Evolutionary conservation across 1,140 invertebrate genomes (phyloP), one percentile per base, ranked within the genome.

Genomic region (Megathymus violae): DNA sequence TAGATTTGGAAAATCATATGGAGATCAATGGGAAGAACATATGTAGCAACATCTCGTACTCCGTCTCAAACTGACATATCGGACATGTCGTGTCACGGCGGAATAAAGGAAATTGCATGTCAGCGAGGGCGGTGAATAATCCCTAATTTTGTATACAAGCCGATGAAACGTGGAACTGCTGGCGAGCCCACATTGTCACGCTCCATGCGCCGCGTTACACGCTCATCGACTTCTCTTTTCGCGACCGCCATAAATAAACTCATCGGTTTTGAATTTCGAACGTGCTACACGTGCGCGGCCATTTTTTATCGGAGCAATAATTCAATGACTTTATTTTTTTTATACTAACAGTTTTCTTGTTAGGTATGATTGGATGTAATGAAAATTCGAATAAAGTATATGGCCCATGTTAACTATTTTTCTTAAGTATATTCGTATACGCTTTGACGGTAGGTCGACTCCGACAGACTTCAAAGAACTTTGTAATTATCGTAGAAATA

Each of bases 131-230:
- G 58, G 60, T 81, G 81, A 84, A 85, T 88, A 77, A 81, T 84
- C 71, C 76, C 75, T 85, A 88, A 88, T 88, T 85, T 88, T 85
- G 79, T 85, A 87, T 85, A 82, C 78, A 78, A 54, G 71, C 65
- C 64, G 63, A 50, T 66, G 62, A 46, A 58, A 58, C 54, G 25
- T 69, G 62, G 63, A 54, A 78, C n/a, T n/a, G n/a, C 54, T 60
- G 62, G 31, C 56, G 27, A 46, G 71, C 72, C 75, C 74, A 75
- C 74, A 76, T 76, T 74, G 78, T 78, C 80, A 82, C 74, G 77
- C 48, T 67, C 41, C 9, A n/a, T n/a, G n/a, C n/a, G n/a, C 43
- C 69, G 10, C 22, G 22, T 47, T 47, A 47, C 10, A 46, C 16
- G 9, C 59, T 68, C 71, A 78, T 80, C 65, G n/a, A n/a, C n/a